phyloP scores from a whole-genome alignment of 1,140 invertebrate genomes.

The Drosophila mauritiana region DNA sequence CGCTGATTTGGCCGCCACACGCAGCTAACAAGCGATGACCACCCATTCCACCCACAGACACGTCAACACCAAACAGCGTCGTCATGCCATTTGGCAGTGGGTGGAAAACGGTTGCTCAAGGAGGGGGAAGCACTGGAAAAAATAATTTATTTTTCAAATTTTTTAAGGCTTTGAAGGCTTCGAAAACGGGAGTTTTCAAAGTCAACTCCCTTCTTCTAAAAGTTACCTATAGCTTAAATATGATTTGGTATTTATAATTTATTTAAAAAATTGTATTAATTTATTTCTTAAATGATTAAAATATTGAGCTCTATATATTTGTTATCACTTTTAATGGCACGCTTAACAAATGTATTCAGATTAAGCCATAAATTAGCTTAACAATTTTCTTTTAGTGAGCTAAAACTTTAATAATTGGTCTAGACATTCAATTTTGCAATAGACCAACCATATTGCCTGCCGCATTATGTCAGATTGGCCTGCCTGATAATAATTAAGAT shows the following conservation, averaged over 20 bases:
- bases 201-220: too few species aligned
- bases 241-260: too few species aligned
- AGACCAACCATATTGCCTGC: neutral
- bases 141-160: neutral
- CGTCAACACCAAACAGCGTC: conserved; percentile 71
- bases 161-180: neutral
- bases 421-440: neutral
- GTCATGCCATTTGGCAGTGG: conserved; percentile 66
- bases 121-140: neutral
- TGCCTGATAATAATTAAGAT: neutral
- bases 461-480: too few species aligned
- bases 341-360: too few species aligned
- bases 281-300: too few species aligned
- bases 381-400: too few species aligned
- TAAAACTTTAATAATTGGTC: neutral
- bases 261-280: too few species aligned
- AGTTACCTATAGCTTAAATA: too few species aligned
- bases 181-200: too few species aligned
- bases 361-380: too few species aligned
- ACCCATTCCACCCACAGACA: conserved; percentile 28
- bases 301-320: too few species aligned
- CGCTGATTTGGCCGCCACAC: conserved; percentile 71
- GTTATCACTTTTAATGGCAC: too few species aligned
- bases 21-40: conserved; percentile 62
- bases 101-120: conserved; percentile 4